Evolutionary conservation across 2,113 vertebrate species (phyloP).

Genomic region (Aviceda subcristata): DNA sequence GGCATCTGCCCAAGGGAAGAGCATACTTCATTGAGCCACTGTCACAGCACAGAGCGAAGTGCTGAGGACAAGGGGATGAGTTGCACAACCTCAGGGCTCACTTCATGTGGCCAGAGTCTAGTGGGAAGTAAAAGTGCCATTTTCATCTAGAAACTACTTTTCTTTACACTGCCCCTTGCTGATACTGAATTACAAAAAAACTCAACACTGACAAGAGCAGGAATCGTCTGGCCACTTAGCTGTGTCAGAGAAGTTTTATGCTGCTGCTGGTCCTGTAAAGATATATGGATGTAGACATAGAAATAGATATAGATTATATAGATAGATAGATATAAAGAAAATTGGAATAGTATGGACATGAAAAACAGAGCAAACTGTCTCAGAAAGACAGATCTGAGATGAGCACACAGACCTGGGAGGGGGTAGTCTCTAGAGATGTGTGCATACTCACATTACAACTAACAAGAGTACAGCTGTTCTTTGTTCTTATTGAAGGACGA

Average conservation of each 20-base stretch:
- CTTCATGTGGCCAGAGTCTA: not conserved
- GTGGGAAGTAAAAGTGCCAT: not conserved
- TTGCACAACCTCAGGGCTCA: too few relatives aligned
- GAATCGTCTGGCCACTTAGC: not conserved
- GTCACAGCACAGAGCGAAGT: not conserved
- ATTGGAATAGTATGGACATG: not conserved
- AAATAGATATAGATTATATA: not conserved
- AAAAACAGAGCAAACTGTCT: not conserved
- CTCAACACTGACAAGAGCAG: not conserved
- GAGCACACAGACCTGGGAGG: not conserved
- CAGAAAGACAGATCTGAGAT: not conserved
- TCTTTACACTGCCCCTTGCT: not conserved
- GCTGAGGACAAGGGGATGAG: not conserved
- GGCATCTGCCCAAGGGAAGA: not conserved
- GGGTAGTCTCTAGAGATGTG: not conserved
- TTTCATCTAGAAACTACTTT: not conserved
- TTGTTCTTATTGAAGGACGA: not conserved
- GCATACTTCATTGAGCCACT: not conserved
- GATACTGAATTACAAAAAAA: not conserved
- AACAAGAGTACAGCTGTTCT: not conserved
- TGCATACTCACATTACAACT: not conserved
- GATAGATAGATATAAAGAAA: not conserved
- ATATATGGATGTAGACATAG: too few relatives aligned
- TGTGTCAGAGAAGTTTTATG: not conserved
- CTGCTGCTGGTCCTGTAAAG: not conserved